Evolutionary conservation across 2,888 invertebrate genomes (phyloP).

Genomic region (Chrysotoxum bicinctum): DNA sequence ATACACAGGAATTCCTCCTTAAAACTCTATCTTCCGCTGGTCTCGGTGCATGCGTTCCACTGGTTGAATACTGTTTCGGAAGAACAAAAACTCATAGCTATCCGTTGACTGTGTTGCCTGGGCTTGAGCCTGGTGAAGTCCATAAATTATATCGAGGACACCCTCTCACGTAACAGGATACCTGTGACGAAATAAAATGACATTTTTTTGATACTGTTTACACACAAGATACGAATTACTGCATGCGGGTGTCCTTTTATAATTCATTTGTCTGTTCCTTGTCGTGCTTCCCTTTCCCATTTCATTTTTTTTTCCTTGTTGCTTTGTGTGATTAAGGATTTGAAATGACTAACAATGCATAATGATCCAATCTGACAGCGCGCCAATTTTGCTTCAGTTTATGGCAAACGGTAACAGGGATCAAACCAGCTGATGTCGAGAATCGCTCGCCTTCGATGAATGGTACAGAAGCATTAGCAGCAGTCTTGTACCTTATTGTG

Average conservation of each 20-base stretch:
- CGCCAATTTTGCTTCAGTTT: constrained; percentile 51
- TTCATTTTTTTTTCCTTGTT: neutral
- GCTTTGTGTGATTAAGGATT: constrained; percentile 63
- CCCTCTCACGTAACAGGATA: constrained; percentile 46
- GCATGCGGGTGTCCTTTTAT: constrained; percentile 69
- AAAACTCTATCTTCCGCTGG: constrained; percentile 31
- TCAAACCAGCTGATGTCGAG: constrained; percentile 45
- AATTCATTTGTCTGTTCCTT: constrained; percentile 31
- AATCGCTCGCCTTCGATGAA: constrained; percentile 10
- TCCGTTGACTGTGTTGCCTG: too few relatives aligned
- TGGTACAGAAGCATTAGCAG: constrained; percentile 58
- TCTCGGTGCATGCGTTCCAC: neutral
- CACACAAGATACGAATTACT: constrained; percentile 70
- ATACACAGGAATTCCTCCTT: constrained; percentile 49
- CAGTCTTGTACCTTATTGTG: constrained; percentile 62
- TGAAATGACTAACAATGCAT: constrained; percentile 67
- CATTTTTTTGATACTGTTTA: constrained; percentile 63
- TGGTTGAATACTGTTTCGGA: neutral
- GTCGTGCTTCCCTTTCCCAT: constrained; percentile 53
- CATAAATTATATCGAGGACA: constrained; percentile 53
- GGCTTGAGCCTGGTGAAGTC: neutral
- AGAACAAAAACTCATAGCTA: constrained; percentile 9
- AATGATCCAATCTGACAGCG: constrained; percentile 70
- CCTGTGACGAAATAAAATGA: constrained; percentile 62
- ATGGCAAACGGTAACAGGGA: constrained; percentile 30